A percentile compares a stretch with the other conserved stretches of the same genome.
These are phyloP conservation scores for Dipus sagitta DNA, from an alignment of 2,797 vertebrate genomes.

Conservation along the genomic window DNA sequence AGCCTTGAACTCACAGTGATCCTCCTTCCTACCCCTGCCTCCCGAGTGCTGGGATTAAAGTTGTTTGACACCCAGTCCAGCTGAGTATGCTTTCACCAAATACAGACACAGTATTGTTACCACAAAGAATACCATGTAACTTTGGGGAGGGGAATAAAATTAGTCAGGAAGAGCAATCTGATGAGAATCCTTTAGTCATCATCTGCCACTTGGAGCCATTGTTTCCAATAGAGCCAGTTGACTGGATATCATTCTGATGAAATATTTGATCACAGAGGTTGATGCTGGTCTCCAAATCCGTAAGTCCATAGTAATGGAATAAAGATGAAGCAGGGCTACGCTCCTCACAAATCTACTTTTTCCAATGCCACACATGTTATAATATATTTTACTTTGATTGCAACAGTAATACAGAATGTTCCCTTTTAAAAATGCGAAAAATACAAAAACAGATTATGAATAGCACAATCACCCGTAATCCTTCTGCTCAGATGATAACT, in stretches of 20 bases:
- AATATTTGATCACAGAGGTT: slow-evolving; percentile 55
- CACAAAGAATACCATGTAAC: not conserved
- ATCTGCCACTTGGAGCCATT: slow-evolving; percentile 5
- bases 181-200: not conserved
- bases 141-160: not conserved
- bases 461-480: not conserved
- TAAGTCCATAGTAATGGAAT: slow-evolving; percentile 27
- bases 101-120: not conserved
- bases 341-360: slow-evolving; percentile 51
- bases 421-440: slow-evolving; percentile 55
- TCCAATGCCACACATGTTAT: not conserved
- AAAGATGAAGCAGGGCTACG: slow-evolving; percentile 18
- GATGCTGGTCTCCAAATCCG: not conserved
- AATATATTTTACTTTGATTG: not conserved
- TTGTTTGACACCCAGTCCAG: too few relatives aligned
- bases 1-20: too few relatives aligned
- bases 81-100: not conserved
- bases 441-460: not conserved
- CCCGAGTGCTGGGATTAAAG: too few relatives aligned
- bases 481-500: not conserved
- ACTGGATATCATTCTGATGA: slow-evolving; percentile 19
- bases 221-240: slow-evolving; percentile 30
- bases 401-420: not conserved
- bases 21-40: too few relatives aligned
- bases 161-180: slow-evolving; percentile 15